Percentiles rank a stretch among this genome's conserved stretches.
Evolutionary conservation across 92 coral and sea anemone genomes (phyloP).

Genomic region (Isaurus tuberculatus): DNA sequence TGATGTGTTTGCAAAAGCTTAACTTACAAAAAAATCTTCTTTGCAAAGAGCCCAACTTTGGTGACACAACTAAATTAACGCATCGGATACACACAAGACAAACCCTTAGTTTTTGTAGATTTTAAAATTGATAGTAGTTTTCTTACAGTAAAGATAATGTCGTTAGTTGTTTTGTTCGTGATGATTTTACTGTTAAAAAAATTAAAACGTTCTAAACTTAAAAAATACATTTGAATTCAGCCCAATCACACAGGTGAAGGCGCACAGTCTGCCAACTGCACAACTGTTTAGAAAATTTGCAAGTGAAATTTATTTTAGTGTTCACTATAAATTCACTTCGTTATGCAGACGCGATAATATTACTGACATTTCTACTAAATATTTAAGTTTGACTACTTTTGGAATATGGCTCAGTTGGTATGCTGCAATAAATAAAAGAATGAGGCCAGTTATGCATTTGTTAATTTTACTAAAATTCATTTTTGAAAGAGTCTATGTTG

Average conservation of each 20-base stretch:
- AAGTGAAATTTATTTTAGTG: slow-evolving; percentile 31
- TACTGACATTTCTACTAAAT: slow-evolving; percentile 12
- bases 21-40: slow-evolving; percentile 15
- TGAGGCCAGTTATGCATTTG: not conserved
- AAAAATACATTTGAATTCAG: not conserved
- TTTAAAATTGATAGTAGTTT: not conserved
- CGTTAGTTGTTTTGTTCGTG: not conserved
- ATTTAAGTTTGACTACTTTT: not conserved
- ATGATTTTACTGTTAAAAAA: not conserved
- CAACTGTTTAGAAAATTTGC: slow-evolving; percentile 18
- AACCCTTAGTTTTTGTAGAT: not conserved
- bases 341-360: slow-evolving; percentile 17
- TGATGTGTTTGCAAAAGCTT: slow-evolving; percentile 32
- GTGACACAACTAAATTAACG: slow-evolving; percentile 23
- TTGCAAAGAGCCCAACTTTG: slow-evolving; percentile 8
- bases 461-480: not conserved
- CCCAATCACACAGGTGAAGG: not conserved
- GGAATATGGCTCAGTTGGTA: not conserved
- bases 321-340: slow-evolving; percentile 19
- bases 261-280: not conserved
- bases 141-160: too few species aligned
- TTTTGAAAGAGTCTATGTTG: not conserved
- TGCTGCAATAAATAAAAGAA: not conserved
- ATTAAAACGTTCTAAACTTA: not conserved
- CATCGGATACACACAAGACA: slow-evolving; percentile 4